phyloP scores from a whole-genome alignment of 2,888 invertebrate genomes.

The Alviniconcha strummeri region DNA sequence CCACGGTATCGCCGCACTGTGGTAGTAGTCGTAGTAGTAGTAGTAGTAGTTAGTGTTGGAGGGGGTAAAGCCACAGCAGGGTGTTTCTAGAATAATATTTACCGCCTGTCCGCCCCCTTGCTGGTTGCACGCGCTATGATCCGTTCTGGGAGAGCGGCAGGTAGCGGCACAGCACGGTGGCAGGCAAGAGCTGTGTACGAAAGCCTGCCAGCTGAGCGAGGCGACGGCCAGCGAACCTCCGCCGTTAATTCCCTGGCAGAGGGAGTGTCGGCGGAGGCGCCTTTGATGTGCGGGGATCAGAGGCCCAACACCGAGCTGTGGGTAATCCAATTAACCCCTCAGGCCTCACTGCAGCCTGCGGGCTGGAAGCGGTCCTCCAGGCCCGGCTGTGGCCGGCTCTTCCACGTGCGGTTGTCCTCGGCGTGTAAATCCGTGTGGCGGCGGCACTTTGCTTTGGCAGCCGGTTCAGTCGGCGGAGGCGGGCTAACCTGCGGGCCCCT shows the following conservation, averaged over 20 bases:
- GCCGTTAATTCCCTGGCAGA: not conserved
- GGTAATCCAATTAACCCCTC: conserved; percentile 35
- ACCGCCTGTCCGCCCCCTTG: conserved; percentile 7
- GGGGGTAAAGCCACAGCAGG: not conserved
- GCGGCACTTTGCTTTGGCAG: conserved; percentile 3
- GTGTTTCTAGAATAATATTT: conserved; percentile 26
- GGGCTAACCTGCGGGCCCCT: not conserved
- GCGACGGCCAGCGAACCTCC: no score
- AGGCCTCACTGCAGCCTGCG: not conserved
- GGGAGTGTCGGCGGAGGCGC: conserved; percentile 25
- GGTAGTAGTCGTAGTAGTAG: no score
- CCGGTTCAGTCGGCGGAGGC: not conserved
- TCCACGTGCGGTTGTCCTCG: not conserved
- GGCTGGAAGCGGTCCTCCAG: not conserved
- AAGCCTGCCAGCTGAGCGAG: no score
- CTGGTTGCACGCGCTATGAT: not conserved
- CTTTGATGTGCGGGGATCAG: conserved; percentile 31
- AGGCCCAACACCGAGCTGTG: conserved; percentile 25
- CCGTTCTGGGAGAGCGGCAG: conserved; percentile 6
- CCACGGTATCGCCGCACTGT: not conserved
- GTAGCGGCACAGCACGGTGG: no score
- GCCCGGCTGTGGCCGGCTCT: not conserved
- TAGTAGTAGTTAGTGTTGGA: no score
- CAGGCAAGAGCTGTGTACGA: no score
- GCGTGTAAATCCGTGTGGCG: not conserved